phyloP scores from a whole-genome alignment of 2,113 vertebrate species.

The Cyrtonyx montezumae region DNA sequence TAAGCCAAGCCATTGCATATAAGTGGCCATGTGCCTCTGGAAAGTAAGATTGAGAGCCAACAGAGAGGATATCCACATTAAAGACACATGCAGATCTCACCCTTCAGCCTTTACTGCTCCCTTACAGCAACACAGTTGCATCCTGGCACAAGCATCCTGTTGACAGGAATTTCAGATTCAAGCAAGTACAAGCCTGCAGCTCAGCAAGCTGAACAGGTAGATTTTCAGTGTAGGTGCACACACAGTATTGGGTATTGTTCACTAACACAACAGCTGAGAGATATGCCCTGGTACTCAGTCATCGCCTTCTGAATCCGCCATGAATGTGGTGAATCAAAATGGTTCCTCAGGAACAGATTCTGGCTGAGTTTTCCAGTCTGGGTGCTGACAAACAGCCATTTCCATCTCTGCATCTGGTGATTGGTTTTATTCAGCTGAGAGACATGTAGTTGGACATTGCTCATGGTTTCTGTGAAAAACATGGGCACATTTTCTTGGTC shows the following conservation, averaged over 20 bases:
- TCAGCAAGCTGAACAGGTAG: background rate
- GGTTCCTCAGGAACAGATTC: background rate
- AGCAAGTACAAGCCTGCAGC: background rate
- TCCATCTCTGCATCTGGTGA: background rate
- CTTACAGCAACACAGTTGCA: background rate
- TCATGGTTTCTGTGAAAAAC: constrained; percentile 30
- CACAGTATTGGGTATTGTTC: background rate
- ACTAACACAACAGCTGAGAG: background rate
- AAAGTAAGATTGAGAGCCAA: background rate
- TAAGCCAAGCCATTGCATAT: background rate
- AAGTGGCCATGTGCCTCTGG: background rate
- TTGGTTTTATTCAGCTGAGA: constrained; percentile 1
- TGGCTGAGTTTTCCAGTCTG: background rate
- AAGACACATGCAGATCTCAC: background rate
- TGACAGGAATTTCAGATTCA: background rate
- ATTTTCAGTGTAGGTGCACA: background rate
- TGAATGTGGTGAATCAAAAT: background rate
- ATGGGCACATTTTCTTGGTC: background rate
- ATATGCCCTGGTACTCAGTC: background rate
- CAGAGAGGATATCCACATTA: background rate
- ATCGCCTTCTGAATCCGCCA: background rate
- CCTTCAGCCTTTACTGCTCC: fast-evolving
- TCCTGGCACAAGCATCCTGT: background rate
- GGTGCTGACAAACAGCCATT: background rate
- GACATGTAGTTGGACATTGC: background rate